Percentiles rank a stretch among this genome's conserved stretches.
These are phyloP conservation scores for Dendrolimus pini DNA, from an alignment of 2,888 invertebrate species.

Conservation along the genomic window DNA sequence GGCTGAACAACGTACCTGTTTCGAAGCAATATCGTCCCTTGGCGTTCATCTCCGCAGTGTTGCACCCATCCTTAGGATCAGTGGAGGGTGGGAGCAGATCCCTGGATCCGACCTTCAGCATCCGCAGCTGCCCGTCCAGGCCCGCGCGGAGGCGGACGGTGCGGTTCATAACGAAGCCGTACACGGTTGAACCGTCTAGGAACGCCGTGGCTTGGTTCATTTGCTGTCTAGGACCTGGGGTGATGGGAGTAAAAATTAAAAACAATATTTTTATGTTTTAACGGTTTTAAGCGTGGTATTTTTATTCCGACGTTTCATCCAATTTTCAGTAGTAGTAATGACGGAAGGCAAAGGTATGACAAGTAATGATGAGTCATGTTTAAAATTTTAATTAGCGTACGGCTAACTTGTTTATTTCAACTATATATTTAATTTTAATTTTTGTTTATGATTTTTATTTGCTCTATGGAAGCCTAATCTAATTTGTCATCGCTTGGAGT, in stretches of 20 bases:
- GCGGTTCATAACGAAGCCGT: constrained; percentile 79
- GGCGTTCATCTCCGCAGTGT: constrained; percentile 79
- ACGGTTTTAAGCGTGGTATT: neutral
- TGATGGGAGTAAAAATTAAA: no score
- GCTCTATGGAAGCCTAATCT: no score
- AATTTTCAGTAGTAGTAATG: no score
- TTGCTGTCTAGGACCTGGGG: constrained; percentile 85
- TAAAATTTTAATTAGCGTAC: no score
- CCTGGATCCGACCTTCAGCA: constrained; percentile 80
- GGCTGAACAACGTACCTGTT: constrained; percentile 64
- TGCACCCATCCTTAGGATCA: constrained; percentile 86
- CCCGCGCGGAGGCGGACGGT: constrained; percentile 67
- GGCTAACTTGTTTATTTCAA: no score
- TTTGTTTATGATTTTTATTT: no score
- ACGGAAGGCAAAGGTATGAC: no score
- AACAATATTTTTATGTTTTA: neutral
- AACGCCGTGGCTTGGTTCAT: constrained; percentile 90
- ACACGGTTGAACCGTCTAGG: constrained; percentile 90
- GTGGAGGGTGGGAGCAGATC: constrained; percentile 83
- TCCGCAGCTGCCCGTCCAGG: constrained; percentile 78
- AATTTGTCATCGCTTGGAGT: no score
- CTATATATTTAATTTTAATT: no score
- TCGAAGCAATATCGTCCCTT: constrained; percentile 89
- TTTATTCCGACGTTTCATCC: no score
- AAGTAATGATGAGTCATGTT: no score